Percentiles rank a stretch among this genome's conserved stretches.
Evolutionary conservation across 2,113 vertebrate species (phyloP).

Genomic region (Nothoprocta pentlandii): DNA sequence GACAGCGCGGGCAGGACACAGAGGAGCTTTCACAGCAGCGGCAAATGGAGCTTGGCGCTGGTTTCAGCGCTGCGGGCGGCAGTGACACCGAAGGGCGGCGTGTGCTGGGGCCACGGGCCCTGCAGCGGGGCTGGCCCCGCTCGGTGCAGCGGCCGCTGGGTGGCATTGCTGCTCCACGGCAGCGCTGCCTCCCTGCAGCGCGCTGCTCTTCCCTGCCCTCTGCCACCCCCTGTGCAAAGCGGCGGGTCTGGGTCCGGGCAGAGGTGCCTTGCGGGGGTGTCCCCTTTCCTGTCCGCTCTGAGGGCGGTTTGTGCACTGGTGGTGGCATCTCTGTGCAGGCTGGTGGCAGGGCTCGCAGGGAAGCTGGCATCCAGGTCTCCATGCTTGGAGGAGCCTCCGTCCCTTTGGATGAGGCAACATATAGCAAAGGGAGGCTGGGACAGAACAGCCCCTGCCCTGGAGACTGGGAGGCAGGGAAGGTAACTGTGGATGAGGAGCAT

Average conservation of each 20-base stretch:
- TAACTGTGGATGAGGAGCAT: accelerated
- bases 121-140: not conserved
- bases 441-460: not conserved
- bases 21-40: accelerated
- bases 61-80: accelerated
- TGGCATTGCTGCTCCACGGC: slow-evolving; percentile 38
- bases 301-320: accelerated
- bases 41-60: accelerated
- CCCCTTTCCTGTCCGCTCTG: accelerated
- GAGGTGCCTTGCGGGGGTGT: not conserved
- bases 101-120: too few species aligned
- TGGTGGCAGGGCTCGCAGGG: not conserved
- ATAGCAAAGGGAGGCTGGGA: not conserved
- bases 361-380: too few species aligned
- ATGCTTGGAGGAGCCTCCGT: accelerated
- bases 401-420: not conserved
- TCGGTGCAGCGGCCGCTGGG: slow-evolving; percentile 23
- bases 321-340: not conserved
- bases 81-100: too few species aligned
- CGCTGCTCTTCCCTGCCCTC: not conserved
- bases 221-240: not conserved
- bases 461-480: not conserved
- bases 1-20: accelerated
- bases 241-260: not conserved
- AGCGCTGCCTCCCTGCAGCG: not conserved